Evolutionary conservation across 2,113 vertebrate species (phyloP).

Genomic region (Penelope pileata): DNA sequence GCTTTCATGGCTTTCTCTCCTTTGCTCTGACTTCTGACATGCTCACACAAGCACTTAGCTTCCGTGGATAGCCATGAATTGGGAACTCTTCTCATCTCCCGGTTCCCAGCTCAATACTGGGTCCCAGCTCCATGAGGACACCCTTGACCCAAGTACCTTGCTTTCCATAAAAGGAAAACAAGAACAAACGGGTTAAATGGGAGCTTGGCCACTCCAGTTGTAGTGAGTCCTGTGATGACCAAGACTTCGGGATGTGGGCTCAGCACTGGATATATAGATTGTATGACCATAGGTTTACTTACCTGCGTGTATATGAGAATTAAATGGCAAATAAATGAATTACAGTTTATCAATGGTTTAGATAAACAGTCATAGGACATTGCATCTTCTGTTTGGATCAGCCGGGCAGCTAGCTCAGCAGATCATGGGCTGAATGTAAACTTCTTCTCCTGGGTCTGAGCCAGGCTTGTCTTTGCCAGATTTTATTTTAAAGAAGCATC

Average conservation of each 20-base stretch:
- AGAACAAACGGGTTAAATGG: neutral
- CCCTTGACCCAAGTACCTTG: neutral
- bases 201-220: rapidly evolving
- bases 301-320: neutral
- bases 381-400: neutral
- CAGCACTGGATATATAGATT: neutral
- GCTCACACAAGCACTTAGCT: neutral
- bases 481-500: slow-evolving; percentile 3
- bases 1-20: neutral
- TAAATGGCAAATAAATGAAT: neutral
- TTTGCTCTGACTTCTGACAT: neutral
- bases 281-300: neutral
- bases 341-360: neutral
- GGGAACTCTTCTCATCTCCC: neutral
- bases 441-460: neutral
- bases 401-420: slow-evolving; percentile 4
- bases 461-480: neutral
- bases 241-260: neutral
- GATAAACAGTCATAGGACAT: neutral
- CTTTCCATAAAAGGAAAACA: neutral
- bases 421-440: slow-evolving; percentile 2
- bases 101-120: neutral
- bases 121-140: neutral
- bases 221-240: neutral
- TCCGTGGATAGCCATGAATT: neutral